Evolutionary conservation across 2,797 vertebrate species (phyloP), one percentile per base, ranked within the genome.

Genomic region (Trachops cirrhosus): DNA sequence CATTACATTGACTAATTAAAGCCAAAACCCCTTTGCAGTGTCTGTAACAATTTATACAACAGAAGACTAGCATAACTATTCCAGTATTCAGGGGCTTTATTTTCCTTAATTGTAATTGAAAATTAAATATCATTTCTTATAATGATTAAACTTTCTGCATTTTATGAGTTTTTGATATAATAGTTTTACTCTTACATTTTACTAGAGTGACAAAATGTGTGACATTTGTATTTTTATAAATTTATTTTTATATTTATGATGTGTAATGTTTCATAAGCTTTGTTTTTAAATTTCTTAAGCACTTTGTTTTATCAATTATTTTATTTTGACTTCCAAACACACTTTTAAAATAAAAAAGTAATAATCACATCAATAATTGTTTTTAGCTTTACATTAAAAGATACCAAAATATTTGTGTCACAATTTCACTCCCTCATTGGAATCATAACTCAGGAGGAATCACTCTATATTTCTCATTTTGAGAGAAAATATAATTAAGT

Each of bases 401-500:
- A 50, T 54, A 32, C 15, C 12, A 41, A 64, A 68, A 48, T 67
- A 85, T n/a, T 62, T 64, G 2, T 79, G 21, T 54, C 68, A 84
- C 41, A 87, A 32, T 89, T 71, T 68, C 19, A 37, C 29, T 71
- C 26, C 29, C 11, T 92, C n/a, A 57, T 57, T 89, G 29, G 18
- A 89, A 89, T 62, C 44, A 57, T 37, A 68, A 46, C 21, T 89
- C 29, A 89, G 74, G n/a, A 92, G 29, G 6, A 92, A 89, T 62
- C 37, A 75, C 2, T n/a, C 44, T 89, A 37, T 18, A 78, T 41
- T 86, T 90, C 29, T 9, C 46, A 92, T 86, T 57, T 83, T 71
- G 57, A 86, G n/a, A 57, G 70, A 85, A 95, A 95, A 80, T 83
- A 29, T 84, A 74, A 57, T 71, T 82, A 94, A 86, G 82, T 84